A percentile compares a stretch with the other conserved stretches of the same genome.
Conservation (phyloP, 2,113 vertebrate species). For the Vulpes vulpes region DNA sequence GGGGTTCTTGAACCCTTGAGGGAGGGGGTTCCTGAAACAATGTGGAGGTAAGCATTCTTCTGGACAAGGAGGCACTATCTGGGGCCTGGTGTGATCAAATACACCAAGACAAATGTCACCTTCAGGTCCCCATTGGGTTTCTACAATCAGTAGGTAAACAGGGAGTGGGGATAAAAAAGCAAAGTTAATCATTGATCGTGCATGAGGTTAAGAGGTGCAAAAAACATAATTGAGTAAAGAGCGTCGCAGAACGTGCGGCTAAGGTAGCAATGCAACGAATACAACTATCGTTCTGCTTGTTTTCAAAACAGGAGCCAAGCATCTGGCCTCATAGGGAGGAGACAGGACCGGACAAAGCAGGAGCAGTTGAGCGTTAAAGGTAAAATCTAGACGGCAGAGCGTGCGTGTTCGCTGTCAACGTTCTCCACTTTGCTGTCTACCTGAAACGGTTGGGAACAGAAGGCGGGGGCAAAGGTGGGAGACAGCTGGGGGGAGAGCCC, state of each 20-base stretch:
- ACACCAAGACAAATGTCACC: not conserved
- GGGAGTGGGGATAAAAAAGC: not conserved
- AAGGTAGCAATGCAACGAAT: not conserved
- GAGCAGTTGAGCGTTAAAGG: rapidly evolving
- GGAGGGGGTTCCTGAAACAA: not conserved
- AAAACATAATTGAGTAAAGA: not conserved
- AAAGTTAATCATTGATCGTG: not conserved
- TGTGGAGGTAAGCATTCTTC: not conserved
- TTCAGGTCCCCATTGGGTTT: not conserved
- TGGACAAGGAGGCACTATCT: not conserved
- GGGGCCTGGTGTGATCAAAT: not conserved
- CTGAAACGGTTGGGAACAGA: not conserved
- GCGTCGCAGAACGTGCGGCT: not conserved
- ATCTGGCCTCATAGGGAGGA: not conserved
- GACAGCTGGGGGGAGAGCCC: not conserved
- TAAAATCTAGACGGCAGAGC: not conserved
- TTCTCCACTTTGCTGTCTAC: not conserved
- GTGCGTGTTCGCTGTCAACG: rapidly evolving
- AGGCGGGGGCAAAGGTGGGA: too few species aligned
- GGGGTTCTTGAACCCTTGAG: not conserved
- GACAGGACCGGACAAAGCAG: too few species aligned
- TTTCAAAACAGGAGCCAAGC: not conserved
- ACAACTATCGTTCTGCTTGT: not conserved
- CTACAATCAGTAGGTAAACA: not conserved
- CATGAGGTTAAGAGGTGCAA: not conserved